Base-by-base conservation (phyloP, 2,797 vertebrate species). In the Sebastes matsubarae region DNA sequence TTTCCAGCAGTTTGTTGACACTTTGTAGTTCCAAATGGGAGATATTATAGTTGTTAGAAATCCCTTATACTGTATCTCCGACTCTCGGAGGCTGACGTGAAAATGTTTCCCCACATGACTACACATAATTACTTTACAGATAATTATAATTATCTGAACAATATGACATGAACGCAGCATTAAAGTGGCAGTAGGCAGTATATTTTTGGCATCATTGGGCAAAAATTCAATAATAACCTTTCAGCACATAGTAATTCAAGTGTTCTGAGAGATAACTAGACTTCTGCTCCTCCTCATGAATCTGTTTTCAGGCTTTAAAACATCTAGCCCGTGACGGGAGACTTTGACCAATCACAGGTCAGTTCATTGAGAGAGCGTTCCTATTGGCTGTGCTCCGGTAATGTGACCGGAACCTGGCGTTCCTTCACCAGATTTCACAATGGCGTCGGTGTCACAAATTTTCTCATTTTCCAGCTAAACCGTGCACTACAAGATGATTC, bases 371-470 rank as follows among this genome's bases (percentile, higher is more conserved):
- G 36, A 10, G 36, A 38, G 13, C 13, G 13, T 38, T 38, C 36
- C 13, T 38, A 1, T 38, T 14, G 36, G 36, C 36, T 38, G 36
- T 38, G 36, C 36, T 14, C 13, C 5, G 13, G 5, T 38, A 0
- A 38, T 38, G 36, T 38, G 36, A 38, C 36, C 0, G 2, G 36
- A 0, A 38, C 36, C 6, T 38, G 36, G 36, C 36, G 5, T 38
- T 38, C 36, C 36, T 38, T 38, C 13, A 38, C 36, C 36, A 38
- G 36, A 38, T 38, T 38, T 38, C 36, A 38, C 36, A 38, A 38
- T 38, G 36, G 0, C 0, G 0, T 1, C 11, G 13, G 36, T 1
- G 13, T 38, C 13, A 0, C 36, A 38, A 38, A 14, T 38, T 0
- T 38, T 6, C 0, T 38, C 2, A 38, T 38, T 38, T 38, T 38